Evolutionary conservation across 1,140 invertebrate genomes (phyloP), one percentile per base, ranked within the genome.

Genomic region (Idris sp.): DNA sequence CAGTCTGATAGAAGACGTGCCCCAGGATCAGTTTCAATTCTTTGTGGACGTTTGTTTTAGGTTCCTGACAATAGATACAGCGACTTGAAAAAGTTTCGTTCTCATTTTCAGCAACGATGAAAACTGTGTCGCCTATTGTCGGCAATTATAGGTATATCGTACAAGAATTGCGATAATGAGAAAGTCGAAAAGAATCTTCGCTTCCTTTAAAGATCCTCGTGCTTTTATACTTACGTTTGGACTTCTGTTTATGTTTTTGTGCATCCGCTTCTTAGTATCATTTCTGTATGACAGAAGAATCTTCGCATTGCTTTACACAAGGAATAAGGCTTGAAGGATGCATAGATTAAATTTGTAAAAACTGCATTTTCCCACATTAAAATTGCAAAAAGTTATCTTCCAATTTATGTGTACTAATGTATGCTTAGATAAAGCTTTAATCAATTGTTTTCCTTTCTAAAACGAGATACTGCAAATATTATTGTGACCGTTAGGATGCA

Each of bases 161-260:
- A 22, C 19, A 81, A 84, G 81, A 85, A 86, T 85, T 78, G 79
- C 61, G 75, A 83, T 84, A 85, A 86, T 86, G 82, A 85, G 76
- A 84, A 84, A 84, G 78, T 81, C 77, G 81, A 79, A 78, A 77
- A 77, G 72, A 82, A 51, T 44, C 46, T 59, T 53, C 33, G 38
- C 31, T 46, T 25, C 16, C 35, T 62, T 59, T 28, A 53, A 59
- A 46, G 48, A 10, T 6, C 19, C 6, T 22, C 19, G 19, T 6
- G 6, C 6, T 22, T 22, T 22, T 22, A 6, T 6, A 6, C 19
- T 6, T 6, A 22, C 6, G 19, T 6, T 6, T 22, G 3, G 19
- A 0, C 16, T 33, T 26, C 18, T 46, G 15, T 40, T 51, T 38
- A 11, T 44, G 13, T 58, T 33, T 31, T 14, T 5, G 9, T 38